Conservation (phyloP, 2,113 vertebrate genomes). For the Epinephelus lanceolatus region DNA sequence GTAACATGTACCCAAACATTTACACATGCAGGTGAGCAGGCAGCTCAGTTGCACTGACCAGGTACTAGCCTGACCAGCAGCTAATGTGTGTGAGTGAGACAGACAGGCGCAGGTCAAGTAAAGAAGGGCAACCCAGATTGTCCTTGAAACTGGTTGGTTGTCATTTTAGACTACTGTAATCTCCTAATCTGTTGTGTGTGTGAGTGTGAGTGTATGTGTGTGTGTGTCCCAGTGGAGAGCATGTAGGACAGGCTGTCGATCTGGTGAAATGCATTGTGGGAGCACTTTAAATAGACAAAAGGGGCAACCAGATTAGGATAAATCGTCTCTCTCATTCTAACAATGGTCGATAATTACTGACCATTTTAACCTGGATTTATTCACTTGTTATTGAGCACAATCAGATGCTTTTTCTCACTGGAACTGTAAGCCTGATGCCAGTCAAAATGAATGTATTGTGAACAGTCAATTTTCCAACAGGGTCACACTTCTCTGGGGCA, state of each 20-base stretch:
- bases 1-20: neutral
- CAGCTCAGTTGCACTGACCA: neutral
- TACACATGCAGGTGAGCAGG: neutral
- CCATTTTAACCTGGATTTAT: neutral
- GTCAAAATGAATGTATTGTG: slow-evolving; percentile 4
- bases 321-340: slow-evolving; percentile 8
- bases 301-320: slow-evolving; percentile 50
- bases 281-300: slow-evolving; percentile 66
- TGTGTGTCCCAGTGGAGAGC: slow-evolving; percentile 19
- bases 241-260: slow-evolving; percentile 44
- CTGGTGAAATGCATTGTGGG: slow-evolving; percentile 72
- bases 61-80: neutral
- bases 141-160: slow-evolving; percentile 65
- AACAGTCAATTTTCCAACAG: neutral
- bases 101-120: slow-evolving; percentile 16
- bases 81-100: slow-evolving; percentile 16
- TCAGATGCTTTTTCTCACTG: neutral
- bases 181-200: slow-evolving; percentile 73
- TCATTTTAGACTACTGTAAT: slow-evolving; percentile 76
- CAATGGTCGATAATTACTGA: neutral
- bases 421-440: neutral
- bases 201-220: slow-evolving; percentile 13
- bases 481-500: neutral
- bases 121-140: slow-evolving; percentile 47
- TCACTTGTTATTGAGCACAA: neutral